phyloP scores from a whole-genome alignment of 2,113 vertebrate genomes.

The Eulemur rufifrons region DNA sequence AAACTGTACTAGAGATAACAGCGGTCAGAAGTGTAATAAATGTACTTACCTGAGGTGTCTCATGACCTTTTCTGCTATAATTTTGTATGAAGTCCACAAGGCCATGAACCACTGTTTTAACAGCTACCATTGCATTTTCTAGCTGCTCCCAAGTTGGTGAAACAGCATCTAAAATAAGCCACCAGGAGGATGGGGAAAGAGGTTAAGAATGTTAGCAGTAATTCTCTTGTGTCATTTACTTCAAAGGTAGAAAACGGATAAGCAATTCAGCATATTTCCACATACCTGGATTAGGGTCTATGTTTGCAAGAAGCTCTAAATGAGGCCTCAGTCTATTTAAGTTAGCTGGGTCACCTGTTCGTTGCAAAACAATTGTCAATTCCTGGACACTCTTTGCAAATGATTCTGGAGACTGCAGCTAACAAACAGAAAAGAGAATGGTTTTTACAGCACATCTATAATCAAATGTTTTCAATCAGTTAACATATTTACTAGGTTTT shows the following conservation, averaged over 20 bases:
- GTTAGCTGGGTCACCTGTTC: constrained; percentile 96
- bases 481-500: background rate
- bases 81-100: constrained; percentile 98
- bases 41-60: constrained; percentile 92
- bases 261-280: background rate
- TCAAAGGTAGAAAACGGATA: constrained; percentile 29
- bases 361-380: constrained; percentile 96
- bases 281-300: constrained; percentile 97
- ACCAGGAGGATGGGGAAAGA: background rate
- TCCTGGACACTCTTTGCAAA: constrained; percentile 99
- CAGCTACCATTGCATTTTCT: constrained; percentile 95
- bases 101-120: constrained; percentile 95
- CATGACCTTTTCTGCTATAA: constrained; percentile 96
- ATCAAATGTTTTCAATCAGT: constrained; percentile 4
- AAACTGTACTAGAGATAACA: background rate
- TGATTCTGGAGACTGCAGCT: constrained; percentile 97
- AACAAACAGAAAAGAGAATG: constrained; percentile 59
- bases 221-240: constrained; percentile 3
- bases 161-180: constrained; percentile 88
- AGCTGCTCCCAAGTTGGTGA: constrained; percentile 95
- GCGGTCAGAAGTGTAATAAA: background rate
- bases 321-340: constrained; percentile 94
- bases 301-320: constrained; percentile 95
- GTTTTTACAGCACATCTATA: background rate
- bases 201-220: constrained; percentile 4